Base-by-base conservation (phyloP, 2,113 vertebrate species). In the Scortum barcoo region DNA sequence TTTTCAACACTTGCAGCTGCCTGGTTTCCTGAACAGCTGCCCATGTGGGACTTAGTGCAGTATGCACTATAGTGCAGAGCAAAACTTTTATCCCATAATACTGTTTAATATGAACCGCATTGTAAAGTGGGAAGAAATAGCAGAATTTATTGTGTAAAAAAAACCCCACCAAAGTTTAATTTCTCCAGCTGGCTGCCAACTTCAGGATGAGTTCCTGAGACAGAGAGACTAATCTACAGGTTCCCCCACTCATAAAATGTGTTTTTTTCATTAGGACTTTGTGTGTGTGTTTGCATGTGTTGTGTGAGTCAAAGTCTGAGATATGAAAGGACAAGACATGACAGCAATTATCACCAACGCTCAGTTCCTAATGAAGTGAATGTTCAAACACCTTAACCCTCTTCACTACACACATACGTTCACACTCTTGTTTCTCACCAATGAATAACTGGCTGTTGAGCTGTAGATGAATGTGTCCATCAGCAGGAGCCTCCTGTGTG, bases 381-480 rank as follows among this genome's bases (percentile, higher is more conserved):
- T 46, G 20, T 50, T 63, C 33, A 60, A 9, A 74, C 60, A 71
- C 22, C 40, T 20, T 65, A 12, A 76, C n/a, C 28, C 54, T 50
- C 33, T 50, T 2, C 2, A 40, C 71, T 33, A 20, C 61, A 57
- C 57, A 58, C 60, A 68, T 16, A 69, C 3, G 66, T 4, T 30
- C 69, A 56, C 57, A 36, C 20, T 7, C 62, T 3, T 66, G 8
- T 11, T n/a, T 28, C 91, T 87, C 69, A 99, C 98, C 98, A 85
- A 99, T 97, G 81, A 98, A 99, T 46, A 99, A 94, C 72, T 99
- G 98, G 80, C 98, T 99, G 93, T 99, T 99, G 87, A 99, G 97
- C 88, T 99, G 98, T n/a, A 99, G 84, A 16, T 96, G 97, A 51
- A 97, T 95, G 42, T 97, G 98, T 0, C 98, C 98, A 1, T 99